Base-by-base conservation (phyloP, 2,113 vertebrate species). In the Notarius quadriscutis region DNA sequence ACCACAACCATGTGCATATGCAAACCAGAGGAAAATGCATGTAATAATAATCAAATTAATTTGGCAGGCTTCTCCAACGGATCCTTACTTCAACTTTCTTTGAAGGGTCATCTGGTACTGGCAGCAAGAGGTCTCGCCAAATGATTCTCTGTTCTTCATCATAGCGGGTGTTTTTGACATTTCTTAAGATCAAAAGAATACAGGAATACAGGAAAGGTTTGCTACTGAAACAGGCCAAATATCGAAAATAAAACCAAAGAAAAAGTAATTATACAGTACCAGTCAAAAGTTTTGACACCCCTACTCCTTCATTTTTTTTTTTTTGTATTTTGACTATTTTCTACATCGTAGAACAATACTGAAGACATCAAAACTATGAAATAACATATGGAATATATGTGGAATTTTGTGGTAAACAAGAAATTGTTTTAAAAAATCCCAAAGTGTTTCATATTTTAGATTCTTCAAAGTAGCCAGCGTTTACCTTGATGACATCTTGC, bases 11-110 rank as follows among this genome's bases (percentile, higher is more conserved):
- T 55, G 1, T 58, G 3, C 50, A 80, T 25, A 62, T 5, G 34
- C 22, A 77, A 15, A 41, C 67, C 6, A 67, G 4, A 41, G 55
- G n/a, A 67, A 63, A 77, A 63, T 78, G 4, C 30, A 60, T 74
- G 48, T 17, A 63, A 58, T 57, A 20, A 25, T n/a, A 1, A 30
- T 71, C 20, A 25, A 34, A 14, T 12, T 2, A 25, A 53, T 41
- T 0, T 17, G 7, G 8, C 14, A 62, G 17, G 14, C 7, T 65
- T 58, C 0, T 74, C 18, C 10, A 2, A 27, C 71, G 87, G 51
- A 72, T 75, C 34, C 94, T 93, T 86, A 96, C 95, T 2, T 95
- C 91, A 34, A 91, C 94, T 92, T 95, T 95, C 69, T 91, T 58
- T 7, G 86, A 63, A 22, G 91, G 91, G 84, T 95, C 92, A 1